Evolutionary conservation across 2,888 invertebrate species (phyloP).

Genomic region (Pterobdella sp.): DNA sequence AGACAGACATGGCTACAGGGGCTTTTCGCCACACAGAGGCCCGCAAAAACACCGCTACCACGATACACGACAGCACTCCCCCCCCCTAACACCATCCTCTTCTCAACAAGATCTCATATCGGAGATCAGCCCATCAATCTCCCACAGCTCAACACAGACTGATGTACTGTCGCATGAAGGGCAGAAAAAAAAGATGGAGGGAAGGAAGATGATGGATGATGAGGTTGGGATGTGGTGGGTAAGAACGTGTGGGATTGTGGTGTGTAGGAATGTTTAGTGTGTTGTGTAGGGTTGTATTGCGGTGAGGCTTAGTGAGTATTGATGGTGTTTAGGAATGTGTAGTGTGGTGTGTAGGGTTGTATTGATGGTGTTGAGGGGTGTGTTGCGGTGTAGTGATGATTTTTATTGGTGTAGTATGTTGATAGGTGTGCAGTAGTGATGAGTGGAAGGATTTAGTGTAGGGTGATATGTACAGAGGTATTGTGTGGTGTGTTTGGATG

Average conservation of each 20-base stretch:
- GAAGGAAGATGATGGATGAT: not conserved
- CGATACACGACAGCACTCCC: not conserved
- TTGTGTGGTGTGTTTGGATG: no score
- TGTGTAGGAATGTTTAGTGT: not conserved
- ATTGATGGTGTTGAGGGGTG: no score
- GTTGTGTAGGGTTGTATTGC: not conserved
- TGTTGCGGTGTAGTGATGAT: no score
- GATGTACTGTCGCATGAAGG: conserved; percentile 32
- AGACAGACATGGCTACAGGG: not conserved
- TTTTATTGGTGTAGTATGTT: no score
- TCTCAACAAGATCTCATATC: conserved; percentile 46
- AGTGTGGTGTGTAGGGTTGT: not conserved
- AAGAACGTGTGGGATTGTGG: not conserved
- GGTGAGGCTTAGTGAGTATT: not conserved
- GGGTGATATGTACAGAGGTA: no score
- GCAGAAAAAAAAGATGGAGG: not conserved
- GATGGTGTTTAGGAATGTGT: not conserved
- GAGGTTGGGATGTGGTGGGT: not conserved
- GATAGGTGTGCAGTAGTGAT: no score
- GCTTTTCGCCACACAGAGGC: not conserved
- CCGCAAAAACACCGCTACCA: not conserved
- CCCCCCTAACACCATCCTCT: conserved; percentile 35
- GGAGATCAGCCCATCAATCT: conserved; percentile 45
- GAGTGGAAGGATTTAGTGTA: no score
- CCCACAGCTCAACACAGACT: conserved; percentile 42